Conservation (phyloP, 2,888 invertebrate genomes). For the Leptogaster cylindrica region DNA sequence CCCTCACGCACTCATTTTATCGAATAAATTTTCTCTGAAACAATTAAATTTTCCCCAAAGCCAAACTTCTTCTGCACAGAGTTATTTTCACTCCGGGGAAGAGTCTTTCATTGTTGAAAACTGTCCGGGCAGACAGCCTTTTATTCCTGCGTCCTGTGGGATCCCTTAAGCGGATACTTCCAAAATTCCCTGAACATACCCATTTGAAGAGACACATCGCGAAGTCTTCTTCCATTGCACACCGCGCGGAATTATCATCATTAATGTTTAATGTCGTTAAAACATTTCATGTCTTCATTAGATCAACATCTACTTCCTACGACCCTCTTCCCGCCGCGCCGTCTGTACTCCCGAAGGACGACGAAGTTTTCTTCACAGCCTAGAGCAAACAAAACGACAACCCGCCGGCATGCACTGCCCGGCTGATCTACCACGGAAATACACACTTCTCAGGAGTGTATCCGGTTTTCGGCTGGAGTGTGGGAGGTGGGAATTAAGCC, state of each 20-base stretch:
- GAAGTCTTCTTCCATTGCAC: background rate
- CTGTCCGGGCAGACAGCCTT: background rate
- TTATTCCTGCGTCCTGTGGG: background rate
- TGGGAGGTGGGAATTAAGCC: background rate
- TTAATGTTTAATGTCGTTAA: constrained; percentile 41
- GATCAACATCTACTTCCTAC: background rate
- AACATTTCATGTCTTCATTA: constrained; percentile 42
- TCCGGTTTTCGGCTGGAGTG: background rate
- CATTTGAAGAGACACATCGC: background rate
- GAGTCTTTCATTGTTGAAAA: background rate
- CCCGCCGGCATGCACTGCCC: background rate
- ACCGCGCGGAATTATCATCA: constrained; percentile 27
- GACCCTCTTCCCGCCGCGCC: background rate
- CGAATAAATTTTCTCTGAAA: constrained; percentile 37
- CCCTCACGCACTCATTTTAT: constrained; percentile 40
- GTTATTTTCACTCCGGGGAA: background rate
- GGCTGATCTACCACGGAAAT: background rate
- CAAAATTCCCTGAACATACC: background rate
- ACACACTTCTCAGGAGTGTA: background rate
- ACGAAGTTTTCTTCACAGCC: background rate
- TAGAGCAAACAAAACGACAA: background rate
- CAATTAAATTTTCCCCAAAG: constrained; percentile 39
- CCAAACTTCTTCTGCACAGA: background rate
- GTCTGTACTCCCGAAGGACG: too few relatives aligned
- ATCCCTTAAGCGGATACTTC: background rate